Percentiles rank a stretch among this genome's conserved stretches.
These are phyloP conservation scores for Trachelus troglodyta DNA, from an alignment of 2,888 invertebrate genomes.

Conservation along the genomic window DNA sequence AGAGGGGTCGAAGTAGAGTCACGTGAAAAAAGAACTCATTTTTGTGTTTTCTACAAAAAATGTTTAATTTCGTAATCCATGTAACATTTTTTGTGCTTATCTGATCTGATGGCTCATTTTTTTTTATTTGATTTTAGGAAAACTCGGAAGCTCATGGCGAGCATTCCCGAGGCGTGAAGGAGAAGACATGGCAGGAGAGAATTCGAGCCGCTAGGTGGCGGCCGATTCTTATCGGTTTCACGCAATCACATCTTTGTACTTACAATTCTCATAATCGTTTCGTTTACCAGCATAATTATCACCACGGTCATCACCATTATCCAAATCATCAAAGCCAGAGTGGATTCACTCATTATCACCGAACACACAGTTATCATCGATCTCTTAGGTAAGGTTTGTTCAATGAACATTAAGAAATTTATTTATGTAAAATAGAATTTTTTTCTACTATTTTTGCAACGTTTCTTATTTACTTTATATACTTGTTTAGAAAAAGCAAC, in stretches of 20 bases:
- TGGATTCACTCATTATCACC: background rate
- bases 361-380: background rate
- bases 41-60: background rate
- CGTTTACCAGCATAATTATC: constrained; percentile 3
- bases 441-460: background rate
- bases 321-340: constrained; percentile 3
- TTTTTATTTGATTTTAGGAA: constrained; percentile 15
- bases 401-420: too few species aligned
- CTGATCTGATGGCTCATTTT: background rate
- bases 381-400: background rate
- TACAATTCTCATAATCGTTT: constrained; percentile 7
- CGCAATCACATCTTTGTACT: constrained; percentile 13
- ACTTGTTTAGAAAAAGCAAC: constrained; percentile 10
- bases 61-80: background rate
- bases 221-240: constrained; percentile 15
- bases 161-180: constrained; percentile 20
- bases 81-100: too few species aligned
- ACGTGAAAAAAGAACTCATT: background rate
- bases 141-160: constrained; percentile 21
- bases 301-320: constrained; percentile 9
- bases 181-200: constrained; percentile 20
- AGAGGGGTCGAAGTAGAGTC: background rate
- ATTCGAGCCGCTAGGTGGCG: constrained; percentile 21
- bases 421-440: background rate
- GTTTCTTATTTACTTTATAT: background rate